Evolutionary conservation across 1,140 invertebrate genomes (phyloP).

Genomic region (Drosophila truncata): DNA sequence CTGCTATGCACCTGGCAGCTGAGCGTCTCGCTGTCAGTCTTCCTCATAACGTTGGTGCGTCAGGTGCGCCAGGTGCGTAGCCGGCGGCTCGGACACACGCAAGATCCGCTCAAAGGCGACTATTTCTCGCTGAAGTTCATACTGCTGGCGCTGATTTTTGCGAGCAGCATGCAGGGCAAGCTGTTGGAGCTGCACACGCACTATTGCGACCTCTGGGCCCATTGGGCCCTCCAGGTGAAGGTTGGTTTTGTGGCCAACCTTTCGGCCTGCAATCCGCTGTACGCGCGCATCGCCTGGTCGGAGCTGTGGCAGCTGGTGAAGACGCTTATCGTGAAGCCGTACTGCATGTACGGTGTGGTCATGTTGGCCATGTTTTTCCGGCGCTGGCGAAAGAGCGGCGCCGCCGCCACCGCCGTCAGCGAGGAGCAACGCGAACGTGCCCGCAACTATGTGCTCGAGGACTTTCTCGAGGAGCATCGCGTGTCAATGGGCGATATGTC

Average conservation of each 20-base stretch:
- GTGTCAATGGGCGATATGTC: constrained; percentile 82
- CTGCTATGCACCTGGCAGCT: constrained; percentile 74
- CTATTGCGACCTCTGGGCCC: constrained; percentile 68
- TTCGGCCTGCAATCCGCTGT: constrained; percentile 73
- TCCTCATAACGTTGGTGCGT: constrained; percentile 61
- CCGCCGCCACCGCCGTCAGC: constrained; percentile 35
- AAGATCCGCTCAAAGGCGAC: constrained; percentile 47
- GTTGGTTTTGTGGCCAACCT: constrained; percentile 75
- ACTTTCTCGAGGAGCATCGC: constrained; percentile 81
- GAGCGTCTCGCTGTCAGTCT: constrained; percentile 60
- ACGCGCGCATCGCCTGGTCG: constrained; percentile 60
- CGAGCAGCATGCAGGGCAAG: constrained; percentile 68
- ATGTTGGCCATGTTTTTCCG: constrained; percentile 83
- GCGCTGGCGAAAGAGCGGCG: constrained; percentile 75
- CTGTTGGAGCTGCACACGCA: constrained; percentile 57
- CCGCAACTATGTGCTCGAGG: constrained; percentile 83
- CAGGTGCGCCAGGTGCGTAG: constrained; percentile 51
- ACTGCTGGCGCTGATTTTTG: constrained; percentile 61
- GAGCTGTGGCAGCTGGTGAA: constrained; percentile 79
- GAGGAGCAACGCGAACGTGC: constrained; percentile 74
- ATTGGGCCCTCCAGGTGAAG: constrained; percentile 76
- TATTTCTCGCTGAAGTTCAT: constrained; percentile 74
- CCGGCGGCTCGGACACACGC: constrained; percentile 24
- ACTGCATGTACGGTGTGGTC: constrained; percentile 83
- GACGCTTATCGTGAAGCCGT: constrained; percentile 79